Evolutionary conservation across 2,888 invertebrate species (phyloP).

Genomic region (Automeris io): DNA sequence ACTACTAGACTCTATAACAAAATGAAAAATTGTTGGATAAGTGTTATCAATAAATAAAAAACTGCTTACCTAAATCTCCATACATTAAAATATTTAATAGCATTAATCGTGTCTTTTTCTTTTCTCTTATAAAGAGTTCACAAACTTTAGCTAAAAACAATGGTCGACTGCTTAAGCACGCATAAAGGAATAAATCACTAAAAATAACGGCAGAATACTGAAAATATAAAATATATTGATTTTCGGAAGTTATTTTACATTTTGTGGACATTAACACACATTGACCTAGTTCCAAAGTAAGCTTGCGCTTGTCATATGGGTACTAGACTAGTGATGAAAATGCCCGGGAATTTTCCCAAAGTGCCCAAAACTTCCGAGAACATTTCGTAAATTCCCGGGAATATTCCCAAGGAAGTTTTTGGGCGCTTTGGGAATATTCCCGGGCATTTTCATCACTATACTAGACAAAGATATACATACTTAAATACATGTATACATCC

Average conservation of each 20-base stretch:
- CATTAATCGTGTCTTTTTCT: slow-evolving; percentile 29
- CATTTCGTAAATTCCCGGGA: too few relatives aligned
- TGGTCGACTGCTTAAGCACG: slow-evolving; percentile 34
- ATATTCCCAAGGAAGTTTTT: too few relatives aligned
- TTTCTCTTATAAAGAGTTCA: slow-evolving; percentile 34
- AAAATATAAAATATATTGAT: slow-evolving; percentile 7
- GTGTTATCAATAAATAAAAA: background rate
- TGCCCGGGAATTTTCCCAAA: too few relatives aligned
- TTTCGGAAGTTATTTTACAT: background rate
- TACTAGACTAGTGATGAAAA: too few relatives aligned
- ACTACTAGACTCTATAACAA: too few relatives aligned
- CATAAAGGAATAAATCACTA: slow-evolving; percentile 37
- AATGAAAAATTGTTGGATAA: background rate
- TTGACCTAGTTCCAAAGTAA: too few relatives aligned
- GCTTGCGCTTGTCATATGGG: too few relatives aligned
- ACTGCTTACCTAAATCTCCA: slow-evolving; percentile 27
- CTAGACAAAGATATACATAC: too few relatives aligned
- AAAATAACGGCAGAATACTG: slow-evolving; percentile 30
- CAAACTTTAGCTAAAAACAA: slow-evolving; percentile 37
- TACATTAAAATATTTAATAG: slow-evolving; percentile 32
- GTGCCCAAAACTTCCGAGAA: too few relatives aligned
- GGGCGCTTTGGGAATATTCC: too few relatives aligned
- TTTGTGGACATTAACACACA: background rate
- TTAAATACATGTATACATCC: background rate
- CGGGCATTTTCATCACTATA: too few relatives aligned